phyloP scores from a whole-genome alignment of 2,888 invertebrate genomes.

The Ashinkailepas kermadecensis region DNA sequence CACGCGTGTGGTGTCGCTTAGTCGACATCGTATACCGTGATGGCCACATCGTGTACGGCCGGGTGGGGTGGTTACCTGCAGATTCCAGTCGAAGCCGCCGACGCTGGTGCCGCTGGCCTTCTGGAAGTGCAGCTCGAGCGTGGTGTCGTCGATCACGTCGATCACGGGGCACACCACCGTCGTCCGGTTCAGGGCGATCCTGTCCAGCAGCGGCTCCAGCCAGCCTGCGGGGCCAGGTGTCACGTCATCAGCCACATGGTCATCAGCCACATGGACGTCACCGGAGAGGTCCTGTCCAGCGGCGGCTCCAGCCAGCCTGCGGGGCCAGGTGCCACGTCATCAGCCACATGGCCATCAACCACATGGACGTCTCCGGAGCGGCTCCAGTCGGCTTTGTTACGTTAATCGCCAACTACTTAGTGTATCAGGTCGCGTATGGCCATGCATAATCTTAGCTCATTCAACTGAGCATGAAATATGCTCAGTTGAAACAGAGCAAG shows the following conservation, averaged over 20 bases:
- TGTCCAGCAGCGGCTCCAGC: constrained; percentile 48
- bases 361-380: no score
- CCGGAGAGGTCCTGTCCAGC: constrained; percentile 42
- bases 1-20: no score
- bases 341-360: constrained; percentile 8
- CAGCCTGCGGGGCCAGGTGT: constrained; percentile 42
- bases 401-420: no score
- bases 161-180: constrained; percentile 51
- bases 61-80: constrained; percentile 38
- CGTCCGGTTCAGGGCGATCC: constrained; percentile 41
- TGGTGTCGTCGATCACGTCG: constrained; percentile 78
- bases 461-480: no score
- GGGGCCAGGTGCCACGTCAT: constrained; percentile 22
- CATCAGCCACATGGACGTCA: constrained; percentile 32
- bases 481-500: no score
- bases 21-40: no score
- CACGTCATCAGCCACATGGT: neutral
- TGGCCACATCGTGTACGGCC: no score
- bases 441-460: no score
- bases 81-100: constrained; percentile 57
- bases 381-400: no score
- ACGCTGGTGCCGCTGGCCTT: constrained; percentile 57
- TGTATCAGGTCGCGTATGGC: no score
- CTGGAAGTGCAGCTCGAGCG: constrained; percentile 73
- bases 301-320: constrained; percentile 49